These are phyloP conservation scores for Apostichopus japonicus DNA, from an alignment of 35 echinoderm and acorn worm genomes.

Conservation along the genomic window DNA sequence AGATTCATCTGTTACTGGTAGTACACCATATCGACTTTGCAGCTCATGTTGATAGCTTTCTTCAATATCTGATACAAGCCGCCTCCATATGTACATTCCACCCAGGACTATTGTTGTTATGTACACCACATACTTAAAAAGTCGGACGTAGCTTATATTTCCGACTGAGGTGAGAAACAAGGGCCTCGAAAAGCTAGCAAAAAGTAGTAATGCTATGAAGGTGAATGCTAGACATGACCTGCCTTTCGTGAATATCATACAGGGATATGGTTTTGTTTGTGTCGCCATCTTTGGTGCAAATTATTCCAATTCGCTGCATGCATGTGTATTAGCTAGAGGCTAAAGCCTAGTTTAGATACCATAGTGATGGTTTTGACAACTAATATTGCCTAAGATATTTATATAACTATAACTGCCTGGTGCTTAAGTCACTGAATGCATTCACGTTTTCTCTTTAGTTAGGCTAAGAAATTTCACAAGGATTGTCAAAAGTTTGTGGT, in stretches of 20 bases:
- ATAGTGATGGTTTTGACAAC: no score
- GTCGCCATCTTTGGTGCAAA: no score
- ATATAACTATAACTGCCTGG: no score
- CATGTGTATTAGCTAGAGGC: no score
- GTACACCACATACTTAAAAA: constrained; percentile 2
- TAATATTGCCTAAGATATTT: no score
- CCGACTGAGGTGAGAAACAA: not conserved
- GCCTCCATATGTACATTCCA: constrained; percentile 35
- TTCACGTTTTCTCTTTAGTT: no score
- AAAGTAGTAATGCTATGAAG: not conserved
- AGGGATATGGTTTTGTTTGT: not conserved
- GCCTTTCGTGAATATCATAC: not conserved
- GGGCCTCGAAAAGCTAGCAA: constrained; percentile 21
- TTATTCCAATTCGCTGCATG: no score
- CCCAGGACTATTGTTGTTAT: constrained; percentile 15
- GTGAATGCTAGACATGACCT: not conserved
- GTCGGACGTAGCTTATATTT: constrained; percentile 3
- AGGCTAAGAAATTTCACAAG: no score
- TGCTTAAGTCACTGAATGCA: no score
- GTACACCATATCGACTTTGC: not conserved
- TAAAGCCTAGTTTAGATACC: no score
- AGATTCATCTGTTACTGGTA: not conserved
- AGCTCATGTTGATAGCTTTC: not conserved
- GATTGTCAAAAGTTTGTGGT: no score
- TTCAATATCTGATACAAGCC: constrained; percentile 31